Base-by-base conservation (phyloP, 2,113 vertebrate genomes). In the Neotoma lepida region DNA sequence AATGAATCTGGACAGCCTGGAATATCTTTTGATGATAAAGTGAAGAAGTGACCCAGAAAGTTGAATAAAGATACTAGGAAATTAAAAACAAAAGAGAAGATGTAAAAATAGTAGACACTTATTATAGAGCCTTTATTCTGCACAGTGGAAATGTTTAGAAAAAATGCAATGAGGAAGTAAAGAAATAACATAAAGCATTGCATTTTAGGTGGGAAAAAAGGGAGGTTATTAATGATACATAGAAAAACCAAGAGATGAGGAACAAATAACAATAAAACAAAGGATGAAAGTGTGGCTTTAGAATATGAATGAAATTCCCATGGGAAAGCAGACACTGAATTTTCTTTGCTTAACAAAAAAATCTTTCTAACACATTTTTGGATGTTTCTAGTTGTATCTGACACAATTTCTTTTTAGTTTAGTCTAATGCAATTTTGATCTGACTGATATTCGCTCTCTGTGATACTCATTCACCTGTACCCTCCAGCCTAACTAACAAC, bases 1-100 rank as follows among this genome's bases (percentile, higher is more conserved):
- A 61, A 86, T 51, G 61, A 44, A 13, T 74, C 26, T 12, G 64
- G 22, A 22, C 54, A 51, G 17, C 51, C 80, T 3, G 7, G 41
- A 86, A 77, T 46, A 44, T 7, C 12, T 54, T 94, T 88, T 76
- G 70, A 63, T 89, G 54, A 85, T 88, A 18, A 80, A 70, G 10
- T 80, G 66, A 58, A 70, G 88, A 89, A 96, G 24, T 30, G 71
- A 95, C 24, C 41, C 24, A 68, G 74, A 86, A 93, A 73, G 1
- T 77, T 77, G n/a, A 91, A 82, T 58, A 89, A 88, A 95, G 88
- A 77, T 58, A 77, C 9, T 77, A 96, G 33, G 56, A 91, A 85
- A 77, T 89, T 39, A 81, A 93, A 93, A 88, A 49, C 5, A 70
- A 58, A 71, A 41, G 49, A 49, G 26, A 88, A 94, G 35, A 88